A percentile compares a stretch with the other conserved stretches of the same genome.
These are phyloP conservation scores for Catharus ustulatus DNA, from an alignment of 2,797 vertebrate species.

Conservation along the genomic window DNA sequence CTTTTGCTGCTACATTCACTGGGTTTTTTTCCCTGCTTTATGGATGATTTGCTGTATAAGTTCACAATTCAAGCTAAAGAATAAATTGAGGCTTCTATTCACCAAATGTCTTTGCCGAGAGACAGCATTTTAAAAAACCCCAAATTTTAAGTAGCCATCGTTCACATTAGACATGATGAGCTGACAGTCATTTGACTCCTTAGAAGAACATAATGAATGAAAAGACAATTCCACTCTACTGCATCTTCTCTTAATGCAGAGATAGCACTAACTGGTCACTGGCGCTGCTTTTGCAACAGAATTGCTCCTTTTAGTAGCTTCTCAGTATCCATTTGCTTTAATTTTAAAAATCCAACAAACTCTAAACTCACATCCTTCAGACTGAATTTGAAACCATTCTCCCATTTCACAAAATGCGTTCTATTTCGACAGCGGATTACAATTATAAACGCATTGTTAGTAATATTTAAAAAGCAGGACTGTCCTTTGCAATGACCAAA, in stretches of 20 bases:
- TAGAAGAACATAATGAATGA: constrained; percentile 6
- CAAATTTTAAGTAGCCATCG: background rate
- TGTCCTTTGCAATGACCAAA: background rate
- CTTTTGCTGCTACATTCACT: background rate
- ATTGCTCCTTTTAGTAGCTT: background rate
- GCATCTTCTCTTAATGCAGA: background rate
- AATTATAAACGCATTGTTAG: background rate
- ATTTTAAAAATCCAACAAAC: background rate
- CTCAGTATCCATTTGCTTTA: background rate
- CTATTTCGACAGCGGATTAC: background rate
- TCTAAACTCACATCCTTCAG: background rate
- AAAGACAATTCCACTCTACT: background rate
- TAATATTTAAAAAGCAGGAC: background rate
- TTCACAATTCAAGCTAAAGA: background rate
- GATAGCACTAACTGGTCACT: background rate
- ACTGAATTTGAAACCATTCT: background rate
- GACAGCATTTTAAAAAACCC: background rate
- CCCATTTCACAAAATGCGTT: background rate
- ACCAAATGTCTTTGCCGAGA: background rate
- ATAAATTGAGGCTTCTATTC: background rate
- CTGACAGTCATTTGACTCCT: background rate
- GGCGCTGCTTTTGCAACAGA: background rate
- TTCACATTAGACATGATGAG: background rate
- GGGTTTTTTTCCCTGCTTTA: background rate
- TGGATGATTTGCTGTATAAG: background rate